Evolutionary conservation across 1,140 invertebrate species (phyloP), one percentile per base, ranked within the genome.

Genomic region (Acyrthosiphon pisum): DNA sequence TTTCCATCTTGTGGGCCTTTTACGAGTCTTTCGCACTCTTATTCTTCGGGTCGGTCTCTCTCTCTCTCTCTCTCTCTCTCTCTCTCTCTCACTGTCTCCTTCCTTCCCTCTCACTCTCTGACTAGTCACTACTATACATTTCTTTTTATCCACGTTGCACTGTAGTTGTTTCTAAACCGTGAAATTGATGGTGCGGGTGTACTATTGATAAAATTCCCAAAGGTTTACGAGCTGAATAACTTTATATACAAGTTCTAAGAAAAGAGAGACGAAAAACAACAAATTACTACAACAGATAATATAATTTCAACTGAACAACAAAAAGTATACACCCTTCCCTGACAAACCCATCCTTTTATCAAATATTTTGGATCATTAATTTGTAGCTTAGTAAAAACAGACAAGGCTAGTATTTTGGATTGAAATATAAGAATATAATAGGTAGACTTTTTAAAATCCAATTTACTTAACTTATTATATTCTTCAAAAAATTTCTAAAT

Each of bases 171-270:
- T 37, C 4, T 8, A 89, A 89, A 37, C 87, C 20, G 7, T 37
- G 48, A 53, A 53, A 50, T 89, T 89, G n/a, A 89, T 56, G 35
- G 22, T 53, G n/a, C 11, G 48, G 22, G 88, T 53, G 35, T 89
- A 26, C 48, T 53, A 89, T 89, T 53, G 88, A 89, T 89, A 26
- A 56, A 56, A 89, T 53, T 56, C 50, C 88, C n/a, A 41, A 89
- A 56, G 35, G 48, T 56, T 37, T 56, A 37, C 48, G 3, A 89
- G 50, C 37, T 37, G 50, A 53, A 89, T 89, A 89, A 88, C 87
- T 35, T 53, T 50, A 22, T 50, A 53, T 35, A 46, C 44, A 53
- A 88, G 46, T 53, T 88, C n/a, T 30, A 2, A 87, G 30, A n/a
- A 41, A 48, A 35, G 46, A 22, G 18, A 53, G 20, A 53, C 6